phyloP scores from a whole-genome alignment of 2,113 vertebrate genomes.

The Cyanoderma ruficeps region DNA sequence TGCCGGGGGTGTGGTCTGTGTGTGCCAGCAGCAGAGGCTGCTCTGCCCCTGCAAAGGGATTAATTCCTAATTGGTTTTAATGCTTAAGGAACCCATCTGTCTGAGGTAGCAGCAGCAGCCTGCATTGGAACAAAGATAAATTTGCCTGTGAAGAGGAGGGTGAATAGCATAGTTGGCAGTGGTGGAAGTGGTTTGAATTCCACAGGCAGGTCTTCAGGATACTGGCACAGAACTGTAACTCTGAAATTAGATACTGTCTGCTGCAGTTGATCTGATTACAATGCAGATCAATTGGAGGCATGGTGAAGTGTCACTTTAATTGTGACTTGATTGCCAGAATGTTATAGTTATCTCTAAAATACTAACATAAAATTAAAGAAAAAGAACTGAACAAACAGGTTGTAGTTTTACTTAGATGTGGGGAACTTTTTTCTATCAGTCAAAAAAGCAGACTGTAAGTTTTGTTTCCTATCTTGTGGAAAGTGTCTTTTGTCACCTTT shows the following conservation, averaged over 20 bases:
- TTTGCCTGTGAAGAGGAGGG: not conserved
- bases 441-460: not conserved
- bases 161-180: not conserved
- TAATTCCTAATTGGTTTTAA: conserved; percentile 38
- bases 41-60: not conserved
- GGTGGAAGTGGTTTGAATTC: not conserved
- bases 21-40: not conserved
- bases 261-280: not conserved
- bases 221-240: not conserved
- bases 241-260: not conserved
- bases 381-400: not conserved
- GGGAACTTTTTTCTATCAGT: not conserved
- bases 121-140: not conserved
- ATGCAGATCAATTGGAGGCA: not conserved
- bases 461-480: not conserved
- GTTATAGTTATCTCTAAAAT: not conserved
- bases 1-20: not conserved
- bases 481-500: not conserved
- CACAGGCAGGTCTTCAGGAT: not conserved
- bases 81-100: conserved; percentile 37
- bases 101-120: conserved; percentile 5
- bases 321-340: not conserved
- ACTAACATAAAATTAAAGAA: not conserved
- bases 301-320: not conserved
- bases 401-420: not conserved